Evolutionary conservation across 2,797 vertebrate species (phyloP), one percentile per base, ranked within the genome.

Genomic region (Gymnoscopelus microlampas): DNA sequence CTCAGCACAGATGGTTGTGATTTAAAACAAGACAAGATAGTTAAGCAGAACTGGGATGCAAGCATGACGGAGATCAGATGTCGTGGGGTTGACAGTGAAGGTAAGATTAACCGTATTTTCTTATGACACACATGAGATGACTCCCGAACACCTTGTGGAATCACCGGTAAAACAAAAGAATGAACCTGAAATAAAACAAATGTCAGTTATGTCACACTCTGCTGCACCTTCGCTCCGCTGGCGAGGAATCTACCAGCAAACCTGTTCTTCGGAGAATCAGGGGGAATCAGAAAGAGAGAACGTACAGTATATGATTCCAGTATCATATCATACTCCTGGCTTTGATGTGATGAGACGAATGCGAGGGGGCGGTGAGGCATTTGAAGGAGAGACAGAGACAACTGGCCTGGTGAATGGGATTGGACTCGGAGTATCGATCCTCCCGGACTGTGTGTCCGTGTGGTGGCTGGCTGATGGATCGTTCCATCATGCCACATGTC

Each of bases 341-440:
- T 81, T 83, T 84, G 83, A 70, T 62, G 63, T 68, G 83, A 82
- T 62, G 78, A 86, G 55, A 63, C 44, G 0, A 24, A 73, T 65
- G 70, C 29, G 53, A 77, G 77, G 66, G 80, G 80, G 76, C 15
- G 85, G 81, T 65, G 67, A 80, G 78, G 68, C 49, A 51, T 79
- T 74, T 81, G 86, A 86, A 88, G 75, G 84, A 83, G 83, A 84
- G 78, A 79, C 47, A 3, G 63, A 80, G 66, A 75, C 54, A 19
- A 5, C 11, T 19, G 63, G 63, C 19, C 26, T 59, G 12, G 3
- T 32, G 66, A 80, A 69, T 54, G 68, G 57, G 67, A 84, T 68
- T 77, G 65, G 78, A 84, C 80, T 77, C 82, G 29, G 44, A 58
- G 15, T 78, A 86, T 87, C 75, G 88, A 91, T 90, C 88, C 82